Conservation (phyloP, 2,797 vertebrate species). For the Sebastes trivittatus region DNA sequence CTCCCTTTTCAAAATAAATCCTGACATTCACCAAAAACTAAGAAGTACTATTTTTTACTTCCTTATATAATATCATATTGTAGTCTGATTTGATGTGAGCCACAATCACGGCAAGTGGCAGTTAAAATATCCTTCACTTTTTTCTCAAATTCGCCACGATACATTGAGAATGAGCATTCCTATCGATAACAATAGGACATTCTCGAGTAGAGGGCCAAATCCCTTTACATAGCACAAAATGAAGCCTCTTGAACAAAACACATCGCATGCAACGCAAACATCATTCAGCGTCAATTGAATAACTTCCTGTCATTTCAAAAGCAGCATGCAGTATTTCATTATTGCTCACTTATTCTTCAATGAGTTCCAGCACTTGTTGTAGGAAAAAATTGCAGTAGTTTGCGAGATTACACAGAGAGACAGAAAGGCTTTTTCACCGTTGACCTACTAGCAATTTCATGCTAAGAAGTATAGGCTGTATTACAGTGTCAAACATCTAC, state of each 20-base stretch:
- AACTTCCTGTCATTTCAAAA: slow-evolving; percentile 56
- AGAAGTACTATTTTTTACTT: slow-evolving; percentile 45
- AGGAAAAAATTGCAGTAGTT: slow-evolving; percentile 1
- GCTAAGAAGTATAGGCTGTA: background rate
- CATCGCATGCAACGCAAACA: slow-evolving; percentile 46
- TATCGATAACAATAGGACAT: slow-evolving; percentile 47
- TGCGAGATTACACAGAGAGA: slow-evolving; percentile 5
- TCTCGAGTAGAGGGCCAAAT: slow-evolving; percentile 56
- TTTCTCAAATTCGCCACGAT: background rate
- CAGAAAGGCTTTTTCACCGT: background rate
- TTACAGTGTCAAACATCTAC: background rate
- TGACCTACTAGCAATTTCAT: background rate
- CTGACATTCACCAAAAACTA: slow-evolving; percentile 56
- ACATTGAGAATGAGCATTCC: slow-evolving; percentile 41
- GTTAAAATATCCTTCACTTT: background rate
- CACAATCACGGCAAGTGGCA: slow-evolving; percentile 20
- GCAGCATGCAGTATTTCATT: slow-evolving; percentile 23
- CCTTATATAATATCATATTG: slow-evolving; percentile 12
- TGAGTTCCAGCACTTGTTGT: slow-evolving; percentile 1
- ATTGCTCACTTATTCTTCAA: slow-evolving; percentile 38
- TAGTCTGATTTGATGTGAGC: slow-evolving; percentile 12
- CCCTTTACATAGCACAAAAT: slow-evolving; percentile 44
- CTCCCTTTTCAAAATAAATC: slow-evolving; percentile 69
- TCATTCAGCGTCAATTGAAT: slow-evolving; percentile 48
- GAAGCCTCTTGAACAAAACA: slow-evolving; percentile 48